Conservation (phyloP, 2,113 vertebrate genomes). For the Halichoeres trimaculatus region DNA sequence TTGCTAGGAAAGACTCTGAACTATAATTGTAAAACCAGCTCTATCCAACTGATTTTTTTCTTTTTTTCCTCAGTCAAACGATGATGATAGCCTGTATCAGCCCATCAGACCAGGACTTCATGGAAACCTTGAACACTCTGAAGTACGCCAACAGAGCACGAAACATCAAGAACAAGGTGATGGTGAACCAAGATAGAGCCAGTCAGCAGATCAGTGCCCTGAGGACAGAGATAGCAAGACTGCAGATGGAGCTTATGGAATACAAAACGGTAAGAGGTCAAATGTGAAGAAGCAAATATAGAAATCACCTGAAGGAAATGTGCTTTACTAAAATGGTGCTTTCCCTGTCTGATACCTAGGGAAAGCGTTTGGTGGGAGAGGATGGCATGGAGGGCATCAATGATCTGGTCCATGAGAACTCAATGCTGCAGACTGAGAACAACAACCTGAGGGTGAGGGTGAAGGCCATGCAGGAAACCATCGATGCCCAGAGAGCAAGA, state of each 20-base stretch:
- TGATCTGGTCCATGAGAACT: constrained; percentile 98
- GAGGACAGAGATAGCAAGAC: constrained; percentile 92
- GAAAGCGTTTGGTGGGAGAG: constrained; percentile 95
- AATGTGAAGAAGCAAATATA: background rate
- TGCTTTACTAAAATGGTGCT: background rate
- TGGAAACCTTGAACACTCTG: constrained; percentile 96
- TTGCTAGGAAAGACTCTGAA: too few species aligned
- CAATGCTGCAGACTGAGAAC: constrained; percentile 97
- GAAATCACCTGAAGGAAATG: background rate
- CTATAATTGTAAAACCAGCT: too few species aligned
- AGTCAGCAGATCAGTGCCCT: constrained; percentile 96
- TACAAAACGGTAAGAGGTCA: constrained; percentile 91
- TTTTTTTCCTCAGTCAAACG: constrained; percentile 87
- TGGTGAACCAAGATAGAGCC: constrained; percentile 96
- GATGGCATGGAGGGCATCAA: constrained; percentile 96
- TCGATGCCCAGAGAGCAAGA: constrained; percentile 89
- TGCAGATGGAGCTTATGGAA: constrained; percentile 98
- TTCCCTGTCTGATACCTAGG: constrained; percentile 75
- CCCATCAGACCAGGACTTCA: constrained; percentile 97
- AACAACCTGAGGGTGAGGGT: constrained; percentile 94
- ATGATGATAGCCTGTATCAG: constrained; percentile 98
- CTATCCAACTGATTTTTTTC: too few species aligned
- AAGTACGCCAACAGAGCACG: constrained; percentile 97
- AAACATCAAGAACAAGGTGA: constrained; percentile 98
- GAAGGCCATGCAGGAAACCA: constrained; percentile 99